phyloP scores from a whole-genome alignment of 2,113 vertebrate species.

The Shinisaurus crocodilurus region DNA sequence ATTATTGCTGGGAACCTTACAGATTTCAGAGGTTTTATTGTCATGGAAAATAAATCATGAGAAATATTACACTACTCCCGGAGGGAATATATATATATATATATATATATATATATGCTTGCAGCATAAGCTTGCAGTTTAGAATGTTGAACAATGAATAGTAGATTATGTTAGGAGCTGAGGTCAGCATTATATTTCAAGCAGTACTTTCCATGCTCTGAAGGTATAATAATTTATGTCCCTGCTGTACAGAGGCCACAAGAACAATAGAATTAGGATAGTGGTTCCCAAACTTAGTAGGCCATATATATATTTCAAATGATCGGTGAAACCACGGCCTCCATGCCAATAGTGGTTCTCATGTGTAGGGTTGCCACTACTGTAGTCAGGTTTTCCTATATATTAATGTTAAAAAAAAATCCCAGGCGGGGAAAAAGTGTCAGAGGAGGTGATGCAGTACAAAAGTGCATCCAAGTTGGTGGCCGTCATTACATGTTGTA shows the following conservation, averaged over 20 bases:
- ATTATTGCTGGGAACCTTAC: conserved; percentile 33
- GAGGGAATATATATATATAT: neutral
- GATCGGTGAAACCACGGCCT: neutral
- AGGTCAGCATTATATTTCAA: neutral
- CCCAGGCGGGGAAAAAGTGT: too few relatives aligned
- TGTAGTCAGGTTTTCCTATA: neutral
- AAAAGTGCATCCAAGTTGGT: neutral
- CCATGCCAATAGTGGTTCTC: neutral
- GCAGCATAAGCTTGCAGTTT: neutral
- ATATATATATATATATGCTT: neutral
- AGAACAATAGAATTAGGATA: neutral
- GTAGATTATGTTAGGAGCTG: neutral
- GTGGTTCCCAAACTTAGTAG: neutral
- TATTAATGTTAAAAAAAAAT: neutral
- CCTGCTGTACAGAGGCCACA: neutral
- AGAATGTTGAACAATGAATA: neutral
- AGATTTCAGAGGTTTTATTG: neutral
- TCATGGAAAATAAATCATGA: conserved; percentile 9
- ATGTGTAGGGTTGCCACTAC: neutral
- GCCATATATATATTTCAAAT: neutral
- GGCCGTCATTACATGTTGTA: too few relatives aligned
- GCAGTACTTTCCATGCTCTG: neutral
- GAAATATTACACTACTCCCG: neutral
- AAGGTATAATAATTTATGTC: neutral
- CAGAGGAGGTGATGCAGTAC: neutral